phyloP scores from a whole-genome alignment of 2,888 invertebrate species.

The Dryobota labecula region DNA sequence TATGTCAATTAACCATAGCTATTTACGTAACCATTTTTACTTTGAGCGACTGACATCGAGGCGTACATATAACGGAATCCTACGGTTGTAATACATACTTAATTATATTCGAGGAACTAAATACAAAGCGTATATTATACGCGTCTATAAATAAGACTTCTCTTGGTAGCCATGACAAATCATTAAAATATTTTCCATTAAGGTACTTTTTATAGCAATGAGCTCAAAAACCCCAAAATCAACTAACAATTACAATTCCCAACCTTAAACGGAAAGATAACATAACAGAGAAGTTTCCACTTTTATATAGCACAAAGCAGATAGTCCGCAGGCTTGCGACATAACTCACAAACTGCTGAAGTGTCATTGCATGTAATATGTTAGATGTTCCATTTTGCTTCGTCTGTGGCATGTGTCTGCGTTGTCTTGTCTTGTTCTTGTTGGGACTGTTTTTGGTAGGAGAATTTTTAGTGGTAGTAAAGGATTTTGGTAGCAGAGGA shows the following conservation, averaged over 20 bases:
- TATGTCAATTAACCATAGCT: background rate
- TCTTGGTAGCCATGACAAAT: too few species aligned
- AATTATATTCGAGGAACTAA: too few species aligned
- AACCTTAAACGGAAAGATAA: constrained; percentile 12
- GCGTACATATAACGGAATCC: too few species aligned
- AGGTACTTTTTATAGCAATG: background rate
- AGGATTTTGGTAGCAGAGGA: background rate
- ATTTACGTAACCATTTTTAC: background rate
- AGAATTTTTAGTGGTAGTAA: constrained; percentile 2
- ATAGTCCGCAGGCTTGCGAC: constrained; percentile 31
- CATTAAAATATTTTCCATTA: background rate
- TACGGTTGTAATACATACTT: too few species aligned
- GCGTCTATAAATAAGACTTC: too few species aligned
- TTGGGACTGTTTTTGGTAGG: constrained; percentile 19
- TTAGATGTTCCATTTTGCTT: constrained; percentile 58
- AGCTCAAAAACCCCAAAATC: background rate
- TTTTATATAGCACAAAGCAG: constrained; percentile 35
- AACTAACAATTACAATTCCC: background rate
- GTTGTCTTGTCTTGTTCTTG: constrained; percentile 26
- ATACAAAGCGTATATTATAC: too few species aligned
- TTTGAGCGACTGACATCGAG: too few species aligned
- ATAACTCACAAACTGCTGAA: constrained; percentile 64
- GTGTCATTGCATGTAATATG: constrained; percentile 58
- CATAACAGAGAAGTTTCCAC: constrained; percentile 26
- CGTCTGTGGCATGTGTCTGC: constrained; percentile 36